A percentile compares a stretch with the other conserved stretches of the same genome.
These are phyloP conservation scores for Cololabis saira DNA, from an alignment of 2,113 vertebrate genomes.

Conservation along the genomic window DNA sequence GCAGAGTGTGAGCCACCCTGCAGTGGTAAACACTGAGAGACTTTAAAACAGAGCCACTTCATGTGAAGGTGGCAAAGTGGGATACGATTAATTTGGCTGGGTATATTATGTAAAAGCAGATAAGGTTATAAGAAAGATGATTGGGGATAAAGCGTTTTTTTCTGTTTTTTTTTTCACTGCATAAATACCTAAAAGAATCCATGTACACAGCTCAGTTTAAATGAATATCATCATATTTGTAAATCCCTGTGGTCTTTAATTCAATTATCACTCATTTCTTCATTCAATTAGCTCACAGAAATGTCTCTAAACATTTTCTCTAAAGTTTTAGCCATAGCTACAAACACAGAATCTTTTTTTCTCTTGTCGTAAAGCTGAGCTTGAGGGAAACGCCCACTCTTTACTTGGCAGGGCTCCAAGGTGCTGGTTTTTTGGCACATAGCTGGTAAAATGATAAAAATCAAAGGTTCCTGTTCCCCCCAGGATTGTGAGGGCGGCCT, in stretches of 20 bases:
- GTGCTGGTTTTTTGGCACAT: too few species aligned
- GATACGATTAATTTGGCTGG: slow-evolving; percentile 59
- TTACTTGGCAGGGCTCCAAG: too few species aligned
- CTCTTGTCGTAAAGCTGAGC: too few species aligned
- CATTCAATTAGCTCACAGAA: slow-evolving; percentile 21
- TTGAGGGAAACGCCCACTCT: too few species aligned
- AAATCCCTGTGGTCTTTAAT: slow-evolving; percentile 1
- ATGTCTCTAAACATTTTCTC: slow-evolving; percentile 3
- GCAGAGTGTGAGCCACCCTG: slow-evolving; percentile 28
- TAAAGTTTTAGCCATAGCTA: not conserved
- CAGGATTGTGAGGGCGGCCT: slow-evolving; percentile 9
- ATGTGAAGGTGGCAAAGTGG: slow-evolving; percentile 29
- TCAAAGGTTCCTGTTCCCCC: not conserved
- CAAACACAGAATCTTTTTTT: too few species aligned
- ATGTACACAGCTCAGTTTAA: slow-evolving; percentile 23
- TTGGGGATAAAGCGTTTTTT: slow-evolving; percentile 17
- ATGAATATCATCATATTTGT: slow-evolving; percentile 36
- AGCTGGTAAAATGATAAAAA: too few species aligned
- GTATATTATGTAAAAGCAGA: slow-evolving; percentile 54
- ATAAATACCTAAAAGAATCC: slow-evolving; percentile 29
- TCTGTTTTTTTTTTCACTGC: slow-evolving; percentile 23
- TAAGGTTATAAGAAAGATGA: slow-evolving; percentile 52
- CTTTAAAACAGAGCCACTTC: slow-evolving; percentile 29
- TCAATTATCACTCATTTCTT: slow-evolving; percentile 14
- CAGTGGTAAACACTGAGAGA: slow-evolving; percentile 25